These are phyloP conservation scores for Cebidichthys violaceus DNA, from an alignment of 2,113 vertebrate genomes.

Conservation along the genomic window DNA sequence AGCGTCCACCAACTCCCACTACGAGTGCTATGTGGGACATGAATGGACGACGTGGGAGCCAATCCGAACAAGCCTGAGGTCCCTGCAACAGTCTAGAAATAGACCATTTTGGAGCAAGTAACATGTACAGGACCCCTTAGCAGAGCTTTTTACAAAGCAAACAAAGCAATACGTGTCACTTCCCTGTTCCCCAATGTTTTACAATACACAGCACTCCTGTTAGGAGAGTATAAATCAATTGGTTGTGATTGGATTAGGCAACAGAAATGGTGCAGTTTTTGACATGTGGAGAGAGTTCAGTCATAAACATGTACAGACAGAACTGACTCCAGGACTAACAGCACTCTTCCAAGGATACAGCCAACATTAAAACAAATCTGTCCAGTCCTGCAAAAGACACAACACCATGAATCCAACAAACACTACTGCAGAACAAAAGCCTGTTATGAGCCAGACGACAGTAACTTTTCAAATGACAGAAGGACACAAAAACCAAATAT, in stretches of 20 bases:
- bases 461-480: background rate
- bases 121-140: slow-evolving; percentile 12
- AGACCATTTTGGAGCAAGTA: slow-evolving; percentile 51
- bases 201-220: background rate
- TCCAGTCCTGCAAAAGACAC: background rate
- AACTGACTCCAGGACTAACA: background rate
- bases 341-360: background rate
- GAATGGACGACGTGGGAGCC: slow-evolving; percentile 71
- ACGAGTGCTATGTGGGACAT: slow-evolving; percentile 43
- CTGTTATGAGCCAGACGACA: background rate
- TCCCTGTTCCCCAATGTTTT: background rate
- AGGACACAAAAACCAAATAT: background rate
- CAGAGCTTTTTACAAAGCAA: background rate
- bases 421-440: background rate
- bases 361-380: background rate
- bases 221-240: slow-evolving; percentile 5
- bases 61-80: slow-evolving; percentile 58
- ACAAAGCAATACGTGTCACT: background rate
- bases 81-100: slow-evolving; percentile 65
- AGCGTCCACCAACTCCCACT: slow-evolving; percentile 72
- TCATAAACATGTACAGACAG: background rate
- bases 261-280: background rate
- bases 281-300: background rate
- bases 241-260: background rate
- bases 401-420: background rate